A percentile compares a stretch with the other conserved stretches of the same genome.
These are phyloP conservation scores for Trachythela sp. DNA, from an alignment of 64 coral and sea anemone genomes.

Conservation along the genomic window DNA sequence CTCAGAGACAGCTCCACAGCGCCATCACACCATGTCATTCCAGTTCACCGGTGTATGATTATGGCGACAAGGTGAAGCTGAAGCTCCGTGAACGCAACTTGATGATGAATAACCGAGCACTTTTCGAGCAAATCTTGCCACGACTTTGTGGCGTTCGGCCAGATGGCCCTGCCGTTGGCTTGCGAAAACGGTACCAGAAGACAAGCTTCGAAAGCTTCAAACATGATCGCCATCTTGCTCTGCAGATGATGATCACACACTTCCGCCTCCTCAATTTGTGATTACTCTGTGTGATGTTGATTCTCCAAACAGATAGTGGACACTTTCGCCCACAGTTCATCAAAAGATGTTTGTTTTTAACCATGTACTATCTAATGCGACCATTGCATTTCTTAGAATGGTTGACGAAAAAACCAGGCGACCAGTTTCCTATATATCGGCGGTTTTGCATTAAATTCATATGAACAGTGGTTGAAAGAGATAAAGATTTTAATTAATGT, in stretches of 20 bases:
- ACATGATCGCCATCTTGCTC: too few species aligned
- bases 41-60: slow-evolving; percentile 9
- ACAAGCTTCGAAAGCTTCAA: neutral
- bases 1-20: neutral
- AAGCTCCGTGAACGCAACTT: neutral
- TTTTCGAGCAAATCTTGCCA: neutral
- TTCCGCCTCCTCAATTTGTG: neutral
- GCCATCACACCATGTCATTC: neutral
- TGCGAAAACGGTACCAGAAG: neutral
- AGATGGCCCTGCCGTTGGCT: neutral
- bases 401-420: neutral
- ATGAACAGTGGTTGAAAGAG: neutral
- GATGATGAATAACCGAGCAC: neutral
- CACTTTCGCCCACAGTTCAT: neutral
- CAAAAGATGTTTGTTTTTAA: slow-evolving; percentile 16
- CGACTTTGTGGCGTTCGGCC: neutral
- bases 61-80: neutral
- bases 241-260: neutral
- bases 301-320: neutral
- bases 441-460: neutral
- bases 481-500: neutral
- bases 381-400: slow-evolving; percentile 8
- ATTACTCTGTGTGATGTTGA: neutral
- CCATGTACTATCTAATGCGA: neutral
- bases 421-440: slow-evolving; percentile 1